Percentiles rank a stretch among this genome's conserved stretches.
phyloP scores from a whole-genome alignment of 2,797 vertebrate species.

The Eulemur mongoz region DNA sequence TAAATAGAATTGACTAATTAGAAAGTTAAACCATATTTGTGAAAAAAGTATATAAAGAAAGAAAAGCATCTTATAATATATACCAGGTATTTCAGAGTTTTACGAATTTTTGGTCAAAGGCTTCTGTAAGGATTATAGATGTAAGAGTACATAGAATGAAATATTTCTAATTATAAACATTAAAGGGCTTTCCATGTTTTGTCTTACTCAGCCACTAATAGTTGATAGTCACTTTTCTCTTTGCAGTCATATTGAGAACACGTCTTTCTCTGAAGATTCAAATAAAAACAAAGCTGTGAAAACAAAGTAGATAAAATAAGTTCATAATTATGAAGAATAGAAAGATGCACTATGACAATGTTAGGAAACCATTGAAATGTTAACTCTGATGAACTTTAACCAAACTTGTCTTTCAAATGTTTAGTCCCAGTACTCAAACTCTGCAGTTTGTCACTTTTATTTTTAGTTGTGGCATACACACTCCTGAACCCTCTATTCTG shows the following conservation, averaged over 20 bases:
- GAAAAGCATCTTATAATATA: background rate
- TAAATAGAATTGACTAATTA: background rate
- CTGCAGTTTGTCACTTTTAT: background rate
- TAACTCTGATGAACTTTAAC: background rate
- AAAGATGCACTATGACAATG: background rate
- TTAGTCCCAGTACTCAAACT: background rate
- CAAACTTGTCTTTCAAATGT: background rate
- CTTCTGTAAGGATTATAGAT: background rate
- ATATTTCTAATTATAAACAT: slow-evolving; percentile 21
- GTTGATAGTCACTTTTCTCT: background rate
- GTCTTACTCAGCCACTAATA: background rate
- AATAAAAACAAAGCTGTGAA: slow-evolving; percentile 8
- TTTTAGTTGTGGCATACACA: background rate
- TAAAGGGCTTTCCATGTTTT: background rate
- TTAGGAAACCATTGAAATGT: background rate
- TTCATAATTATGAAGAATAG: background rate
- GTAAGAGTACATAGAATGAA: background rate
- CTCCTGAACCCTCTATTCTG: background rate
- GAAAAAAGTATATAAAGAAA: background rate
- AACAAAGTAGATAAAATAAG: background rate
- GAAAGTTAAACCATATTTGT: background rate
- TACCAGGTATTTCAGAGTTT: background rate
- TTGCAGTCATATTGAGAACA: background rate
- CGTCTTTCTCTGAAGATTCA: background rate
- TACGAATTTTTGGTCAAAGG: background rate